Base-by-base conservation (phyloP, 2,113 vertebrate species). In the Pelodiscus sinensis region DNA sequence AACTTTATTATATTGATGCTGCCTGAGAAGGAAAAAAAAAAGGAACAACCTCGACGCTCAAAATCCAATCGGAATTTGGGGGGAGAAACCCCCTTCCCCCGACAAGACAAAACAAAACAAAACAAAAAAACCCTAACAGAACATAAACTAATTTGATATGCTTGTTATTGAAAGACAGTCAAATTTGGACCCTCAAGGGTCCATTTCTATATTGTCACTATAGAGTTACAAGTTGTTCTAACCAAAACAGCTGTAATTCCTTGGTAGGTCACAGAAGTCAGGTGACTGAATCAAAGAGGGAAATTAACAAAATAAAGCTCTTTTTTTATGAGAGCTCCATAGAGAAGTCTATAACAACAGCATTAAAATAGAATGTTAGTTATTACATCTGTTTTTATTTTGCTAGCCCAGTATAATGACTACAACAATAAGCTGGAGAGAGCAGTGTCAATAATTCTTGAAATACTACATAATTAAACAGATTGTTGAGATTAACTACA, bases 71-170 rank as follows among this genome's bases (percentile, higher is more conserved):
- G 14, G 3, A 54, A 1, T 35, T 82, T 85, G 21, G 51, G 5
- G 31, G n/a, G 18, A 55, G 52, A 54, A 54, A 54, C 10, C 52
- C 52, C 52, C 3, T 54, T 10, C 52, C 10, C 44, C 44, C 44
- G 5, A 44, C 44, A 44, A 44, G 7, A 44, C 44, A 79, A 24
- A 29, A 0, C 38, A 31, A n/a, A 60, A 79, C 38, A 13, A 0
- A 35, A 55, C 62, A 24, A 24, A 3, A 77, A 1, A 44, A 5
- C 44, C 0, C 16, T 71, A 84, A 75, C 0, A 82, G 51, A 86
- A 80, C 24, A 1, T 25, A 9, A 68, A 1, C 0, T 60, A 58
- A 21, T 86, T 82, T 79, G 15, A 16, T 85, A 56, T 62, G 0
- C 8, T 51, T 58, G 31, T 2, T 2, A 21, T 68, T 8, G 3